A percentile compares a stretch with the other conserved stretches of the same genome.
phyloP scores from a whole-genome alignment of 2,888 invertebrate species.

The Pherbina coryleti region DNA sequence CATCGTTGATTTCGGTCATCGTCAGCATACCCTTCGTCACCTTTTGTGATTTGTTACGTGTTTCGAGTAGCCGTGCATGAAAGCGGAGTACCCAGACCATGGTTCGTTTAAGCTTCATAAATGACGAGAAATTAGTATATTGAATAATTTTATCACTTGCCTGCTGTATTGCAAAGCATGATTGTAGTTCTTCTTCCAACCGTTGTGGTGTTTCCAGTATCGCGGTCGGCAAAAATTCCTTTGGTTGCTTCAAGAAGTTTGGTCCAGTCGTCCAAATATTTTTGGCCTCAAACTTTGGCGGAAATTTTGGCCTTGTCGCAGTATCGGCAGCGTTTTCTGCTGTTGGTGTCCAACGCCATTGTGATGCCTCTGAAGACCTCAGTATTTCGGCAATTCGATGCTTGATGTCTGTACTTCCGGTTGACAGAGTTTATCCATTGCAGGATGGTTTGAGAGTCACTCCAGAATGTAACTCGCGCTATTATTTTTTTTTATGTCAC shows the following conservation, averaged over 20 bases:
- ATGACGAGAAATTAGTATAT: slow-evolving; percentile 37
- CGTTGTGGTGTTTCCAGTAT: background rate
- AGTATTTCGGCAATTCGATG: slow-evolving; percentile 51
- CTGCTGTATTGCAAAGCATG: background rate
- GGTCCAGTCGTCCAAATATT: too few relatives aligned
- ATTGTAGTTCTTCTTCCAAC: slow-evolving; percentile 37
- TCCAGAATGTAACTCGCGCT: slow-evolving; percentile 35
- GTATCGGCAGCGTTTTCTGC: too few relatives aligned
- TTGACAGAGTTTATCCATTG: slow-evolving; percentile 42
- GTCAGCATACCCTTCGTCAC: background rate
- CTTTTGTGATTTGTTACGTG: background rate
- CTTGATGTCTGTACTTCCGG: slow-evolving; percentile 47
- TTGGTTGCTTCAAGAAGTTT: slow-evolving; percentile 33
- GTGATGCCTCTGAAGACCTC: slow-evolving; percentile 32
- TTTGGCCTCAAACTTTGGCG: too few relatives aligned
- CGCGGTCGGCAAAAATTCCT: slow-evolving; percentile 35
- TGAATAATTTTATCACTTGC: slow-evolving; percentile 4
- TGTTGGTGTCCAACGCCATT: slow-evolving; percentile 50
- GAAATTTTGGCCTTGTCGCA: too few relatives aligned
- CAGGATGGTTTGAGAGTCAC: slow-evolving; percentile 40
- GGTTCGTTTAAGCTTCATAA: slow-evolving; percentile 34
- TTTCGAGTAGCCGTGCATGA: background rate
- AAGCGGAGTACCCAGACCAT: slow-evolving; percentile 18
- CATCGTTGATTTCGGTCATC: slow-evolving; percentile 11
- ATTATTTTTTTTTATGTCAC: slow-evolving; percentile 28